Base-by-base conservation (phyloP, 2,113 vertebrate genomes). In the Nipponia nippon region DNA sequence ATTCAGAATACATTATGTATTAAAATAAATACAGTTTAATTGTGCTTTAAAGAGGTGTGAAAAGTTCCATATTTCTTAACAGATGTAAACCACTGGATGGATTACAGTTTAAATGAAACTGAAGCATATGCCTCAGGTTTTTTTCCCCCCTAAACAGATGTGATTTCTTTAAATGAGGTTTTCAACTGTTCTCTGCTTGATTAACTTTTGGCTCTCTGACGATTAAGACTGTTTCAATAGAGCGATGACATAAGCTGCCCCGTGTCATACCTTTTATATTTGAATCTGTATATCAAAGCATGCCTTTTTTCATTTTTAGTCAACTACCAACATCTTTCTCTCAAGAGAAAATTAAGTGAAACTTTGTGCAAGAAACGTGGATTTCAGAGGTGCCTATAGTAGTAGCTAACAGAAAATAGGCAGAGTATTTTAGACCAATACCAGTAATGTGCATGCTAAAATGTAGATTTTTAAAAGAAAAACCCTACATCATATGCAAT, bases 1-100 rank as follows among this genome's bases (percentile, higher is more conserved):
- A 91, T 63, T 91, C 4, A 11, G 77, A 96, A 81, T 56, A 79
- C 40, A 91, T 84, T 94, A 71, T 59, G 78, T 38, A 63, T 83
- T 87, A 82, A 95, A 95, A 87, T 78, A 96, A 90, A 94, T 52
- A 63, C 3, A 77, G 17, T 63, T 86, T 93, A 95, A 95, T 93
- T 94, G 85, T 92, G 75, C n/a, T 94, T 97, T 96, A 95, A 96
- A 94, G 88, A 94, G 93, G 95, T 96, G 96, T 70, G 91, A 95
- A 96, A 93, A 94, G 61, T 91, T 92, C 83, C 58, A 42, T 91
- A 93, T 87, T 95, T 93, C 93, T 88, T 93, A 95, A 91, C 77
- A 94, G 79, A 91, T 86, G 83, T 94, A 93, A 95, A 92, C 16
- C 61, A 91, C 87, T 94, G 86, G 52, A 79, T 42, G 26, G 63